Base-by-base conservation (phyloP, 2,113 vertebrate genomes). In the Coryphaenoides rupestris region DNA sequence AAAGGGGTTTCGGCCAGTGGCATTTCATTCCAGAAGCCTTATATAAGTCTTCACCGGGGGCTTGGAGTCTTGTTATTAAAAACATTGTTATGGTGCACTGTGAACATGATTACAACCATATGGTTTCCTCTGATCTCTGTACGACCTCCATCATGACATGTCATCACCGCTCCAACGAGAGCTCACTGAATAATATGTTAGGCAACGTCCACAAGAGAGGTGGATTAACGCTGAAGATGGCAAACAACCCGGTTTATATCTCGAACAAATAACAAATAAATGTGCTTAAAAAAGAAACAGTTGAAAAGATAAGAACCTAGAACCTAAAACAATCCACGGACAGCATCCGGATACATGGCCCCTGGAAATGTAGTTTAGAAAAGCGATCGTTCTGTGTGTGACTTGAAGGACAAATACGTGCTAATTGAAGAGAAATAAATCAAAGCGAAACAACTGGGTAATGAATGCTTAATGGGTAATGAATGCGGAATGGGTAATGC, bases 81-180 rank as follows among this genome's bases (percentile, higher is more conserved):
- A 78, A 83, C 66, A 83, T 75, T 78, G 77, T 82, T 75, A 66
- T 55, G 62, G 49, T 55, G 61, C 55, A 75, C 58, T 74, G 64
- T 60, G 26, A 74, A 66, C 15, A 16, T 40, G 65, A 63, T 80
- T 67, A 74, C 46, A 73, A 73, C 59, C 52, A 64, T 49, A 55
- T 65, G 33, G 53, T 46, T 55, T 65, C 66, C 21, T 69, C 60
- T 45, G 61, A 21, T 72, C 62, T 73, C 62, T 74, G 60, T 68
- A 64, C 70, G 78, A 33, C 65, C 46, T 66, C 72, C 71, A 77
- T 85, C 65, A 80, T 68, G 60, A 79, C 56, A n/a, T n/a, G n/a
- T n/a, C n/a, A 50, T 23, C 61, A 26, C 56, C 13, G 72, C 24
- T 26, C 65, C 58, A 60, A 50, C 47, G 68, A 61, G 58, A 57